Base-by-base conservation (phyloP, 2,888 invertebrate genomes). In the Athrips mouffetella region DNA sequence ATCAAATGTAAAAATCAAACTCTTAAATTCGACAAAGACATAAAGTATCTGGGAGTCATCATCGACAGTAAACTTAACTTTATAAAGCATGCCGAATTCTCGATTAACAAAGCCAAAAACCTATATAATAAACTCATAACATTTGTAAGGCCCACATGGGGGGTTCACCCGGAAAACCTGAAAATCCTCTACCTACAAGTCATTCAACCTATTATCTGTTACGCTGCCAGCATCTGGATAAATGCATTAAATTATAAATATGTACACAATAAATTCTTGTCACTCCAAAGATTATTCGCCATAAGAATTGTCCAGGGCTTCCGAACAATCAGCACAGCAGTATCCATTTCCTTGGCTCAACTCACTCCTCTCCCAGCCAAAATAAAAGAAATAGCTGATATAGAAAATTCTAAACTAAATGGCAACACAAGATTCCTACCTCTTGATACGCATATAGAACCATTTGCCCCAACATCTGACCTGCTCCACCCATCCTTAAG, bases 171-270 rank as follows among this genome's bases (percentile, higher is more conserved):
- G 0, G 45, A 48, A 2, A 57, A 56, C 20, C 18, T 55, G 2
- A 13, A 4, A 8, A 51, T 21, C 21, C 15, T 57, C 25, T 42
- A 55, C 44, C 21, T 29, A 10, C 55, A 56, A 3, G 57, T 59
- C 0, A 55, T 59, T 3, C 45, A 57, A 47, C 57, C 57, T 4
- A 58, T 57, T 1, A 49, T 57, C 7, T 47, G 46, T 0, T 57
- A 59, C 15, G 59, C 52, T 0, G 47, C 57, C 2, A 27, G 50
- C 0, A 45, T 57, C 1, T 59, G 59, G 59, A 44, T 42, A 1
- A n/a, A 20, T 2, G 49, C 48, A 0, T 8, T 39, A 0, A 15
- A 30, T 1, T 47, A 31, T 8, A 49, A 54, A 27, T 20, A 35
- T 2, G 37, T 51, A 0, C 6, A 10, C 1, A 30, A 35, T 0